Conservation (phyloP, 2,888 invertebrate species). For the Omphaloscelis lunosa region DNA sequence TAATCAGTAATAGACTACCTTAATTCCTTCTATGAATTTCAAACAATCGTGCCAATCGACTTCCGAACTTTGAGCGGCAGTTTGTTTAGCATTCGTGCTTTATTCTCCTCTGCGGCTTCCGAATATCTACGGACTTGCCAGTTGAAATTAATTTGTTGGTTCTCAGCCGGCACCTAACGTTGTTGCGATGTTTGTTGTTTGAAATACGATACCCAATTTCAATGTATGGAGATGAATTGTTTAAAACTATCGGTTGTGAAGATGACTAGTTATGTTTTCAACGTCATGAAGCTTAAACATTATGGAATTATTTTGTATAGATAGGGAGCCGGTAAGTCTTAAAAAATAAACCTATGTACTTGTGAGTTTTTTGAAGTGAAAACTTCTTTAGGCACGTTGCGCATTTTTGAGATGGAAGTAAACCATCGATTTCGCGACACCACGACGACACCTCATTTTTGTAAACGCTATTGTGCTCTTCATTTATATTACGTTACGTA, state of each 20-base stretch:
- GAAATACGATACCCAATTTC: conserved; percentile 41
- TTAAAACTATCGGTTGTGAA: conserved; percentile 21
- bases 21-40: conserved; percentile 27
- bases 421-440: no score
- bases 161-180: conserved; percentile 21
- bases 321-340: neutral
- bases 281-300: neutral
- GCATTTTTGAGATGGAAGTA: no score
- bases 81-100: conserved; percentile 53
- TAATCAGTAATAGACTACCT: conserved; percentile 28
- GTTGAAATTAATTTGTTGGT: conserved; percentile 60
- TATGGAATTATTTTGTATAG: neutral
- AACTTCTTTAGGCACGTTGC: no score
- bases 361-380: no score
- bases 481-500: no score
- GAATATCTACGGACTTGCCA: conserved; percentile 48
- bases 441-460: no score
- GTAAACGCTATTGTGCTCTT: no score
- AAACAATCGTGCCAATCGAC: conserved; percentile 50
- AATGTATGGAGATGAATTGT: conserved; percentile 21
- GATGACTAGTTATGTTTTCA: conserved; percentile 1
- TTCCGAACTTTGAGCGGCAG: conserved; percentile 45
- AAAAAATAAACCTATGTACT: no score
- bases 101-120: conserved; percentile 33
- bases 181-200: conserved; percentile 37